Conservation (phyloP, 2,113 vertebrate species). For the Sturnira hondurensis region DNA sequence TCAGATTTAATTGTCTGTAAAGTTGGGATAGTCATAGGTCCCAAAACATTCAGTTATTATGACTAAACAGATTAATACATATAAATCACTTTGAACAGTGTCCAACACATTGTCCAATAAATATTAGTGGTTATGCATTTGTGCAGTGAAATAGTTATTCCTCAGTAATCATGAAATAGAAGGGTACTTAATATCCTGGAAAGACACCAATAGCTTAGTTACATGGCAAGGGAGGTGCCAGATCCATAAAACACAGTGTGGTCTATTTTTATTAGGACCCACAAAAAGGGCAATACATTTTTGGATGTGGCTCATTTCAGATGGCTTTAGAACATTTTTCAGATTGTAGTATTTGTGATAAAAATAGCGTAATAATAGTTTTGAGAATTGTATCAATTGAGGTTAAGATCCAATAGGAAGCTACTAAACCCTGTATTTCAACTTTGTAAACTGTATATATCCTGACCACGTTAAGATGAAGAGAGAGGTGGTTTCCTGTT, state of each 20-base stretch:
- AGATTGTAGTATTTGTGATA: neutral
- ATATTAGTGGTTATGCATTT: neutral
- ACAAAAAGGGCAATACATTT: neutral
- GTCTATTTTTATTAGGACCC: neutral
- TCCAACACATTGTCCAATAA: neutral
- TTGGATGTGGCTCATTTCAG: neutral
- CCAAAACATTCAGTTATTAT: constrained; percentile 21
- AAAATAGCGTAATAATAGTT: neutral
- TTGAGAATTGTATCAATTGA: neutral
- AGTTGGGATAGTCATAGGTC: neutral
- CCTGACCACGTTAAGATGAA: neutral
- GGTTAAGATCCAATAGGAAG: neutral
- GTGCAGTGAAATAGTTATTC: constrained; percentile 8
- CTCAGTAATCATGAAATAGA: neutral
- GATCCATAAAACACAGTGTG: neutral
- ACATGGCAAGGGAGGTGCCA: neutral
- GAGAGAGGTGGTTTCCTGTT: neutral
- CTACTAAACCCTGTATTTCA: constrained; percentile 23
- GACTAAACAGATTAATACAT: constrained; percentile 18
- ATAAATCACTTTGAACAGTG: neutral
- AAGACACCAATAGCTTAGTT: neutral
- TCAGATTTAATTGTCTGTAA: neutral
- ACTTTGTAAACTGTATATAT: constrained; percentile 17
- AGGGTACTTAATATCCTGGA: neutral
- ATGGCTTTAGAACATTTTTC: neutral